These are phyloP conservation scores for Umimayanthus kanabou DNA, from an alignment of 92 coral and sea anemone species.

Conservation along the genomic window DNA sequence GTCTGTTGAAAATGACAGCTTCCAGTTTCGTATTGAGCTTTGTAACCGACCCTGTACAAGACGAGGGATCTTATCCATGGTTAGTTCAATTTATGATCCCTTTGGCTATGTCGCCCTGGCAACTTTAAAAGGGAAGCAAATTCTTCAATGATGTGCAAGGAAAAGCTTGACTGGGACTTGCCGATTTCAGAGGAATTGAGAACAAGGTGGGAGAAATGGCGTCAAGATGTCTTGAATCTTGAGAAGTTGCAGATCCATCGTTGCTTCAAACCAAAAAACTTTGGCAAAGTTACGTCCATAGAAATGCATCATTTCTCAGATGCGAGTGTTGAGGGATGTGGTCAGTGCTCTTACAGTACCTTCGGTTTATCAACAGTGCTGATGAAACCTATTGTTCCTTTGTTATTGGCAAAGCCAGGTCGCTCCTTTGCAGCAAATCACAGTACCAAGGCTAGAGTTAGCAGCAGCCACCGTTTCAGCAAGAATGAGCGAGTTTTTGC, in stretches of 20 bases:
- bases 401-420: slow-evolving; percentile 3
- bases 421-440: neutral
- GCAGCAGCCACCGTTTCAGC: slow-evolving; percentile 17
- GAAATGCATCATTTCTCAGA: neutral
- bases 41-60: neutral
- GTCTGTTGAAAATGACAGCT: slow-evolving; percentile 44
- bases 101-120: neutral
- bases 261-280: neutral
- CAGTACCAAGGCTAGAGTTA: slow-evolving; percentile 9
- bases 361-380: neutral
- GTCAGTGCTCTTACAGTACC: neutral
- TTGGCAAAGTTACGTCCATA: neutral
- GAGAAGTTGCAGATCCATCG: neutral
- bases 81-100: neutral
- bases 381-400: neutral
- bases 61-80: neutral
- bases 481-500: no score
- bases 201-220: neutral
- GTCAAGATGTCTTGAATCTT: neutral
- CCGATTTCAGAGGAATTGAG: neutral
- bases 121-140: neutral
- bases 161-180: neutral
- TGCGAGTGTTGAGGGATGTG: neutral
- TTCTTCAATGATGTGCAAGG: neutral
- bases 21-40: slow-evolving; percentile 44